Conservation (phyloP, 2,113 vertebrate genomes). For the Accipiter cooperii region DNA sequence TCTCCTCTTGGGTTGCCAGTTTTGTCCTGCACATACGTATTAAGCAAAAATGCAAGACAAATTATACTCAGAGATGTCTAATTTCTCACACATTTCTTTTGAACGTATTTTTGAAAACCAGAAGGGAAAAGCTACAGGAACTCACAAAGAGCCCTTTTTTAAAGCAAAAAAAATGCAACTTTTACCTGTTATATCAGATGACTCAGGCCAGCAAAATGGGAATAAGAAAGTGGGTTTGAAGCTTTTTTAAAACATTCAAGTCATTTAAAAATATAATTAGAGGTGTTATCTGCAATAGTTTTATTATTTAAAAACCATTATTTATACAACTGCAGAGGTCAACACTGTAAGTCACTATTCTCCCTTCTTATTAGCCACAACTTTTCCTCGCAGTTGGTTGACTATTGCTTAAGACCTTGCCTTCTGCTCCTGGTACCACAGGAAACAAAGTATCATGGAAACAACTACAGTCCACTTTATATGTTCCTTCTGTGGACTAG, state of each 20-base stretch:
- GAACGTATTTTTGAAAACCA: background rate
- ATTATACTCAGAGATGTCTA: background rate
- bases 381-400: background rate
- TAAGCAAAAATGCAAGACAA: background rate
- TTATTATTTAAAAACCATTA: background rate
- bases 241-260: background rate
- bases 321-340: background rate
- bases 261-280: background rate
- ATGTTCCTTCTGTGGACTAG: background rate
- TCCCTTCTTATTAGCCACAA: background rate
- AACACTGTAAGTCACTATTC: background rate
- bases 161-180: background rate
- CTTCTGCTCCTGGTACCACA: background rate
- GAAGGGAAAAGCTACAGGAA: background rate
- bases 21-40: background rate
- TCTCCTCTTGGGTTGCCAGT: background rate
- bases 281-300: background rate
- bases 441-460: background rate
- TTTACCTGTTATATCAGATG: background rate
- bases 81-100: background rate
- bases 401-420: background rate
- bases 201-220: background rate
- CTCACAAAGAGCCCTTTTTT: background rate
- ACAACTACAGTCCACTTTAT: background rate
- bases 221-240: background rate